A percentile compares a stretch with the other conserved stretches of the same genome.
These are phyloP conservation scores for Cerastoderma edule DNA, from an alignment of 2,888 invertebrate species.

Conservation along the genomic window DNA sequence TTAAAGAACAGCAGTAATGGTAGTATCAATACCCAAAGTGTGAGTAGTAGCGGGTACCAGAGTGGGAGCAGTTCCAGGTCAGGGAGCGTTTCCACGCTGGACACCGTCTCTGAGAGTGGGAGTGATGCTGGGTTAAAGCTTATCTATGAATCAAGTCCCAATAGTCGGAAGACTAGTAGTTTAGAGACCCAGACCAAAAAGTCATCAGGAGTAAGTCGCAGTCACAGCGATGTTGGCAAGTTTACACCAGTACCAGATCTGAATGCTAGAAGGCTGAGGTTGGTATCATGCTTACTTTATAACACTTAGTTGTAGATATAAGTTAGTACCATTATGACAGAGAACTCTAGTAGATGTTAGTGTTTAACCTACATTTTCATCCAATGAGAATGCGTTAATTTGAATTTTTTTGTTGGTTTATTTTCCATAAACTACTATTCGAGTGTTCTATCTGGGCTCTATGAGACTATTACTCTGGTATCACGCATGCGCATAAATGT, in stretches of 20 bases:
- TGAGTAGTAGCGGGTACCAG: slow-evolving; percentile 44
- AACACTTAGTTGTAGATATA: no score
- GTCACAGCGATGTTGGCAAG: slow-evolving; percentile 45
- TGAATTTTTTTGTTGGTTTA: no score
- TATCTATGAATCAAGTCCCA: slow-evolving; percentile 47
- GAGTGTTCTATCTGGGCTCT: no score
- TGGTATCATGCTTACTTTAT: no score
- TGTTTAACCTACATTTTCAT: no score
- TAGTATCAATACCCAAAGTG: slow-evolving; percentile 17
- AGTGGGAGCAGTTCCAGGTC: slow-evolving; percentile 34
- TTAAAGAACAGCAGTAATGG: slow-evolving; percentile 18
- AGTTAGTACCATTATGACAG: no score
- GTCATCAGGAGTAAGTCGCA: slow-evolving; percentile 4
- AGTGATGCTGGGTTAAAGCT: slow-evolving; percentile 47
- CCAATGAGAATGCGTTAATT: no score
- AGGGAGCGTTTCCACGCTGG: slow-evolving; percentile 37
- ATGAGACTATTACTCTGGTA: no score
- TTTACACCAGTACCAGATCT: slow-evolving; percentile 13
- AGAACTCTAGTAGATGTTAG: no score
- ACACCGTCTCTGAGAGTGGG: slow-evolving; percentile 35
- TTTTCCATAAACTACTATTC: no score
- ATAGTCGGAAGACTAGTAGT: slow-evolving; percentile 14
- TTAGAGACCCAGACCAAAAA: slow-evolving; percentile 7
- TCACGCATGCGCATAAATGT: no score
- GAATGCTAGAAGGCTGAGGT: slow-evolving; percentile 21